phyloP scores from a whole-genome alignment of 2,888 invertebrate species.

The Drosophila imparisetae region DNA sequence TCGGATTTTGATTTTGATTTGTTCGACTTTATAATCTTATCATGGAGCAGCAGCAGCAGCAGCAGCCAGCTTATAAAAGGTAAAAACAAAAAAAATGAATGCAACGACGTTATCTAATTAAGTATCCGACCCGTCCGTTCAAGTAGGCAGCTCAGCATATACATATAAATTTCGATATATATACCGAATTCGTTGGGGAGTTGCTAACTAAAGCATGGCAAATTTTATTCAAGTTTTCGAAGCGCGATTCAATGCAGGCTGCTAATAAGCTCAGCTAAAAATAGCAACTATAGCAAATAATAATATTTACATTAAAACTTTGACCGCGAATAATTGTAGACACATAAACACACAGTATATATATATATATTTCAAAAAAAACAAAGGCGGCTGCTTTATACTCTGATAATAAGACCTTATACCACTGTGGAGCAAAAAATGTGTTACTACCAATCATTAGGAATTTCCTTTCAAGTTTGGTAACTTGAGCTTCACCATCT shows the following conservation, averaged over 20 bases:
- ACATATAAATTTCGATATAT: constrained; percentile 1
- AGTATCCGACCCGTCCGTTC: constrained; percentile 58
- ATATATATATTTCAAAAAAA: constrained; percentile 1
- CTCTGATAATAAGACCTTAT: not conserved
- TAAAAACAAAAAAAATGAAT: constrained; percentile 10
- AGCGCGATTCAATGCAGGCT: constrained; percentile 55
- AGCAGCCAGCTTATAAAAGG: not conserved
- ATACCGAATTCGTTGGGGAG: constrained; percentile 32
- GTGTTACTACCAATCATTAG: not conserved
- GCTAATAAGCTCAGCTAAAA: constrained; percentile 62
- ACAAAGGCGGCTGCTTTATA: not conserved
- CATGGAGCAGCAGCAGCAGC: constrained; percentile 25
- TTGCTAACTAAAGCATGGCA: constrained; percentile 72
- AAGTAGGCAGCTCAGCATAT: constrained; percentile 1
- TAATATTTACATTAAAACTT: constrained; percentile 50
- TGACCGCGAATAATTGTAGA: constrained; percentile 44
- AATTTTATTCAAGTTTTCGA: constrained; percentile 34
- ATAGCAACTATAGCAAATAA: constrained; percentile 52
- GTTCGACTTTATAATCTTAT: constrained; percentile 52
- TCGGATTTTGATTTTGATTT: constrained; percentile 43
- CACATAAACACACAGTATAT: constrained; percentile 10
- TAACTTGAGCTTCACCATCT: not conserved
- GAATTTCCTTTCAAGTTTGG: not conserved
- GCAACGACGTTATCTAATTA: constrained; percentile 52
- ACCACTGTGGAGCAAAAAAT: not conserved